Conservation (phyloP, 2,888 invertebrate genomes). For the Coelopa pilipes region DNA sequence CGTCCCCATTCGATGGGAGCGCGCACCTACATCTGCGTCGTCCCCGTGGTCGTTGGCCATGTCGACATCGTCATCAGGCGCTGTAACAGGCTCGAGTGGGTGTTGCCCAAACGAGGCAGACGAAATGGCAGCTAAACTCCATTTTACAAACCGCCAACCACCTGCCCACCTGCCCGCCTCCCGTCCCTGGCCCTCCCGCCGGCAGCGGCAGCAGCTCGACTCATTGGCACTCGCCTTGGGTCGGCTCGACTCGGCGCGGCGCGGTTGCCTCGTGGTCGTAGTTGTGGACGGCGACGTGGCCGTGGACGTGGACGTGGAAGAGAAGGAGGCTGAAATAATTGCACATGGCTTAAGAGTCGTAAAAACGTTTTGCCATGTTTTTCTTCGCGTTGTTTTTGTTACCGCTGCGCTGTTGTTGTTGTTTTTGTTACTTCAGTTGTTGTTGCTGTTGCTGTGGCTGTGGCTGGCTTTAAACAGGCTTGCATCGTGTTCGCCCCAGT, state of each 20-base stretch:
- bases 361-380: slow-evolving; percentile 22
- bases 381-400: slow-evolving; percentile 25
- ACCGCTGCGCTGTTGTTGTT: slow-evolving; percentile 13
- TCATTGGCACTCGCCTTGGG: slow-evolving; percentile 30
- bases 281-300: no score
- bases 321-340: slow-evolving; percentile 38
- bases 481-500: slow-evolving; percentile 50
- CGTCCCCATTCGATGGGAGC: neutral
- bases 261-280: neutral
- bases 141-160: slow-evolving; percentile 37
- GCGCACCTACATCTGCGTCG: neutral
- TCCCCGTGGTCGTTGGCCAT: neutral
- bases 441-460: slow-evolving; percentile 20
- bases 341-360: slow-evolving; percentile 28
- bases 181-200: no score
- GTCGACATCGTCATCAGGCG: slow-evolving; percentile 14
- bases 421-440: no score
- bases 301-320: neutral
- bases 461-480: slow-evolving; percentile 14
- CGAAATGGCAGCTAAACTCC: slow-evolving; percentile 43
- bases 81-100: slow-evolving; percentile 33
- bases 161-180: neutral
- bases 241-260: no score
- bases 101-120: slow-evolving; percentile 40
- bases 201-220: neutral